Percentiles rank a stretch among this genome's conserved stretches.
These are phyloP conservation scores for Hypothenemus hampei DNA, from an alignment of 1,140 invertebrate species.

Conservation along the genomic window DNA sequence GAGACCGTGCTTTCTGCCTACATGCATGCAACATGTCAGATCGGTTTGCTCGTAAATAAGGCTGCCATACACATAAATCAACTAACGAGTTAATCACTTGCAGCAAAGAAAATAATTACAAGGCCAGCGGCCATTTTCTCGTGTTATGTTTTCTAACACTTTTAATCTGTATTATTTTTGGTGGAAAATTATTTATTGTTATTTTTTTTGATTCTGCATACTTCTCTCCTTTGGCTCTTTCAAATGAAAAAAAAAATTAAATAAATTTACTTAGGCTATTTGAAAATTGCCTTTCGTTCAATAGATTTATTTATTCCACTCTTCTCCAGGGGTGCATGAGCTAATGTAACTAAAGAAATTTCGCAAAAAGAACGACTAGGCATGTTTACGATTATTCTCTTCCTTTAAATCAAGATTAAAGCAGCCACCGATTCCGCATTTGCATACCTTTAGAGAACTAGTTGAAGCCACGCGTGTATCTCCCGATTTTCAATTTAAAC, in stretches of 20 bases:
- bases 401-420: conserved; percentile 38
- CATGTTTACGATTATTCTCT: conserved; percentile 26
- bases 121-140: conserved; percentile 40
- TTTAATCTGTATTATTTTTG: too few species aligned
- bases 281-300: too few species aligned
- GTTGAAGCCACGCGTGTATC: conserved; percentile 28
- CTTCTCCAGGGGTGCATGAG: conserved; percentile 20
- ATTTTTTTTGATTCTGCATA: too few species aligned
- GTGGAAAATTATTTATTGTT: too few species aligned
- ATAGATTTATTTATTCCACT: too few species aligned
- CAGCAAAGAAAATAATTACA: conserved; percentile 44
- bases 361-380: conserved; percentile 23
- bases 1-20: conserved; percentile 42
- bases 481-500: conserved; percentile 25
- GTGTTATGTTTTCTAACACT: conserved; percentile 26
- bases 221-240: too few species aligned
- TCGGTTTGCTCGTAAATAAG: conserved; percentile 40
- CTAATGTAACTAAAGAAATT: conserved; percentile 28
- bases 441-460: conserved; percentile 37
- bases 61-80: conserved; percentile 43
- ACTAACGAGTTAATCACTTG: conserved; percentile 46
- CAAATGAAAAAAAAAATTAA: too few species aligned
- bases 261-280: too few species aligned
- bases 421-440: conserved; percentile 39
- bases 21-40: conserved; percentile 45